These are phyloP conservation scores for Limnephilus auricula DNA, from an alignment of 2,888 invertebrate species.

Conservation along the genomic window DNA sequence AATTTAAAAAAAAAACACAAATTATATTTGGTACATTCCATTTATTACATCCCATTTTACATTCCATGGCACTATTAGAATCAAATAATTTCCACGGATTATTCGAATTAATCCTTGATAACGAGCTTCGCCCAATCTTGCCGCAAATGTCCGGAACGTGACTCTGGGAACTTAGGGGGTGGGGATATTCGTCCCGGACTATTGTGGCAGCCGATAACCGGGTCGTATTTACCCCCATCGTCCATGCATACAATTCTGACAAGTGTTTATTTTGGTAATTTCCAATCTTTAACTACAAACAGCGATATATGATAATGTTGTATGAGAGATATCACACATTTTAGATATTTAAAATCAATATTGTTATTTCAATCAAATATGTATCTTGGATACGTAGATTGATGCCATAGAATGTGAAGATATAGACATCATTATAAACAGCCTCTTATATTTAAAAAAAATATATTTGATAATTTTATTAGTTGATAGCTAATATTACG, in stretches of 20 bases:
- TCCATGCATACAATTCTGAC: neutral
- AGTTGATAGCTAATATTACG: too few relatives aligned
- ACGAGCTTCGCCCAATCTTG: neutral
- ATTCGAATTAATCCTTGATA: neutral
- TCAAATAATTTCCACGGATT: neutral
- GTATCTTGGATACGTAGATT: too few relatives aligned
- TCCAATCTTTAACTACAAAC: too few relatives aligned
- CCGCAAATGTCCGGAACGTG: neutral
- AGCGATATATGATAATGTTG: too few relatives aligned
- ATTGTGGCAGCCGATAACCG: neutral
- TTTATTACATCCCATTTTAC: too few relatives aligned
- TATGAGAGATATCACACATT: too few relatives aligned
- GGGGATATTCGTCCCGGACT: neutral
- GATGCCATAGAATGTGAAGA: too few relatives aligned
- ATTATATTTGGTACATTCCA: neutral
- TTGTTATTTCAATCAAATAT: too few relatives aligned
- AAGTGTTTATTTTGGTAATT: neutral
- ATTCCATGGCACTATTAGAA: neutral
- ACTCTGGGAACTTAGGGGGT: neutral
- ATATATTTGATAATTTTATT: too few relatives aligned
- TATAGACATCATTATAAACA: too few relatives aligned
- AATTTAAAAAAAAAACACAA: neutral
- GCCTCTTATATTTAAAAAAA: too few relatives aligned
- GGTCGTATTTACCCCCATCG: neutral
- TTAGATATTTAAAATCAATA: too few relatives aligned